phyloP scores from a whole-genome alignment of 2,888 invertebrate genomes.

The Tinea trinotella region DNA sequence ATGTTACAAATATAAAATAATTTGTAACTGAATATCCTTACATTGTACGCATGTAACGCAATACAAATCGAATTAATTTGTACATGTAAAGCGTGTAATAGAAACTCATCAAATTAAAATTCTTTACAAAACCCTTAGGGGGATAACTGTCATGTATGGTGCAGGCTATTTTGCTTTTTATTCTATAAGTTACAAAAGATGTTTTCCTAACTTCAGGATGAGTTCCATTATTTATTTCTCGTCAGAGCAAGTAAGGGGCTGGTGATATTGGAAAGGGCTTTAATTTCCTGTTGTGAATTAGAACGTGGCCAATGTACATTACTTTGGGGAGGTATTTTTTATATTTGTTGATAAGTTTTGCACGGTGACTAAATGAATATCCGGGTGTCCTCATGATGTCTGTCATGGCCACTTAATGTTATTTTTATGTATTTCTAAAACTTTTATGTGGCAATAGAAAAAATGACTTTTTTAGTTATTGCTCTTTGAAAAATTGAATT shows the following conservation, averaged over 20 bases:
- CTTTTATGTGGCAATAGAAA: background rate
- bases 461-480: background rate
- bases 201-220: background rate
- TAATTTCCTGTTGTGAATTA: slow-evolving; percentile 19
- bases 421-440: background rate
- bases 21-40: background rate
- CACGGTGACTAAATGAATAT: background rate
- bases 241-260: background rate
- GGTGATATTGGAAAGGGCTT: slow-evolving; percentile 10
- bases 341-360: background rate
- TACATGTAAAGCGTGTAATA: background rate
- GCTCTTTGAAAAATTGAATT: background rate
- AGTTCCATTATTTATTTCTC: slow-evolving; percentile 15
- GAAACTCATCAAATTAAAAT: slow-evolving; percentile 1
- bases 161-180: background rate
- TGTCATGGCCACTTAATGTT: background rate
- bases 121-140: background rate
- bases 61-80: background rate
- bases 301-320: slow-evolving; percentile 10
- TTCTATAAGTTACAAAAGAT: background rate
- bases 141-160: background rate
- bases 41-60: background rate
- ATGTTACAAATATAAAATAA: background rate
- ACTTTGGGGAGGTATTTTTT: background rate
- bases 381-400: background rate